Percentiles rank a stretch among this genome's conserved stretches.
Evolutionary conservation across 2,113 vertebrate species (phyloP).

Genomic region (Chionomys nivalis): DNA sequence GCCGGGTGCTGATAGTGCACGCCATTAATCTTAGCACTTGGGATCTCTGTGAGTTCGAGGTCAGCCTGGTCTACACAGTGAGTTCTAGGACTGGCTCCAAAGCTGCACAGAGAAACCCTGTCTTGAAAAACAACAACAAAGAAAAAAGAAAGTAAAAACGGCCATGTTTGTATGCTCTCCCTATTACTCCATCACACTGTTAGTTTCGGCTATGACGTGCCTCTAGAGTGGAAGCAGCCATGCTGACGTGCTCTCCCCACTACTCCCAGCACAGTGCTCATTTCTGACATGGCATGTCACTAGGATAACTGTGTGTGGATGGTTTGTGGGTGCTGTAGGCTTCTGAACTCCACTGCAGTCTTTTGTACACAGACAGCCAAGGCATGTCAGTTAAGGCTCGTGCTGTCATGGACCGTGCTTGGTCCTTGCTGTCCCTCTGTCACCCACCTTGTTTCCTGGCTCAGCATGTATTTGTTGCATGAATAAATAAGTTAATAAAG

Average conservation of each 20-base stretch:
- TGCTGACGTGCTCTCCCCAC: accelerated
- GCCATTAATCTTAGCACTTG: too few relatives aligned
- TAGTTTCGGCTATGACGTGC: too few relatives aligned
- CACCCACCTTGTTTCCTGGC: background rate
- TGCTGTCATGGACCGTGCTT: background rate
- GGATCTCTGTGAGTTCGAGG: too few relatives aligned
- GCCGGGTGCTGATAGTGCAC: too few relatives aligned
- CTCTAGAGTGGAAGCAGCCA: background rate
- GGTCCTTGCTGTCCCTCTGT: background rate
- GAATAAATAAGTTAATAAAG: background rate
- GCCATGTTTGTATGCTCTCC: too few relatives aligned
- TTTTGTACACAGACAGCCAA: background rate
- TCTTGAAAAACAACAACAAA: too few relatives aligned
- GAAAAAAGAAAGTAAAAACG: too few relatives aligned
- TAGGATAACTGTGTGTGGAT: background rate
- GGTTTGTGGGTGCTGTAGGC: background rate
- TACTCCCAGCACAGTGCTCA: background rate
- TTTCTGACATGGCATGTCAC: background rate
- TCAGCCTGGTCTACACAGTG: too few relatives aligned
- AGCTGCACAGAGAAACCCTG: too few relatives aligned
- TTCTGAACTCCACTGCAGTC: background rate
- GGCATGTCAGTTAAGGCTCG: background rate
- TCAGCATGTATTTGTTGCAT: background rate
- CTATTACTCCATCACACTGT: too few relatives aligned
- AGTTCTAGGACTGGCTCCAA: too few relatives aligned